A percentile compares a stretch with the other conserved stretches of the same genome.
These are phyloP conservation scores for Ptychoptera albimana DNA, from an alignment of 2,888 invertebrate genomes.

Conservation along the genomic window DNA sequence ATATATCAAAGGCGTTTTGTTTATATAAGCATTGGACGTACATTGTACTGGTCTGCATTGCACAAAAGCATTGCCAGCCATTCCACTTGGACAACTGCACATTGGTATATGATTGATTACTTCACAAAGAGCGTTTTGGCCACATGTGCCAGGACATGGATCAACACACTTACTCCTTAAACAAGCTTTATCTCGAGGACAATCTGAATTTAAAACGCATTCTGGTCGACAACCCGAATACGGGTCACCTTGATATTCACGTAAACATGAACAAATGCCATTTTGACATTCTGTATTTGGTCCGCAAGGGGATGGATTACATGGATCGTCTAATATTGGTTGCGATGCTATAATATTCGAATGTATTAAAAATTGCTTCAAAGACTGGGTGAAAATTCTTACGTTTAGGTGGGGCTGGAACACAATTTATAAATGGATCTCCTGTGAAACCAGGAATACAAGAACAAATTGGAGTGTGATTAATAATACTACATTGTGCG, in stretches of 20 bases:
- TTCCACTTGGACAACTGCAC: slow-evolving; percentile 55
- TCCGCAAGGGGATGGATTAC: slow-evolving; percentile 53
- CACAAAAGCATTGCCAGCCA: slow-evolving; percentile 55
- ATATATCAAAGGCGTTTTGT: neutral
- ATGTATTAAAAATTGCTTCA: too few species aligned
- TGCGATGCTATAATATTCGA: slow-evolving; percentile 25
- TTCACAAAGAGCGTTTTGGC: slow-evolving; percentile 52
- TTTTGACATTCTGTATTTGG: slow-evolving; percentile 42
- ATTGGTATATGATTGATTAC: slow-evolving; percentile 61
- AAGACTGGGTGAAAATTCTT: slow-evolving; percentile 3
- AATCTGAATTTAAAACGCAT: slow-evolving; percentile 57
- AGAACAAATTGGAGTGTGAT: slow-evolving; percentile 49
- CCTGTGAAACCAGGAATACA: slow-evolving; percentile 41
- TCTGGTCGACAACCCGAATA: slow-evolving; percentile 53
- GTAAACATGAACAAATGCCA: slow-evolving; percentile 48
- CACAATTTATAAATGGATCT: slow-evolving; percentile 36
- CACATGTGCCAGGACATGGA: slow-evolving; percentile 63
- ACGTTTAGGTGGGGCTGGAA: slow-evolving; percentile 17
- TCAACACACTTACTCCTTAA: slow-evolving; percentile 51
- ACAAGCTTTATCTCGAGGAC: slow-evolving; percentile 51
- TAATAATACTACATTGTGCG: slow-evolving; percentile 45
- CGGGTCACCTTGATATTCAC: slow-evolving; percentile 50
- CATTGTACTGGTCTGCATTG: slow-evolving; percentile 42
- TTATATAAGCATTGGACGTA: slow-evolving; percentile 18
- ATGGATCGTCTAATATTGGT: slow-evolving; percentile 36